Conservation (phyloP, 2,113 vertebrate genomes). For the Leucoraja erinaceus region DNA sequence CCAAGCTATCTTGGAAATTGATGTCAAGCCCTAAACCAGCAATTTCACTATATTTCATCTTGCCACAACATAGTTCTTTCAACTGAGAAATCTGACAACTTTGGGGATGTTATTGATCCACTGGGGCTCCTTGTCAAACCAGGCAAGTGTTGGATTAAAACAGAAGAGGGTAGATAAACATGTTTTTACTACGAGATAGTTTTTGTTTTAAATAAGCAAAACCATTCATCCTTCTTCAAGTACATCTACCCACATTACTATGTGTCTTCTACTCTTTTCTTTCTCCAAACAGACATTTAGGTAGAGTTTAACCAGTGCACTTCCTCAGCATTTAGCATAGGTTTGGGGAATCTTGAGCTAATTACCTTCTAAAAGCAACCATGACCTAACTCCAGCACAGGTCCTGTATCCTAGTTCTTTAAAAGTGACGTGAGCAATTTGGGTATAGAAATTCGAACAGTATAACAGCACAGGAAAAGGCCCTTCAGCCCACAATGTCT, state of each 20-base stretch:
- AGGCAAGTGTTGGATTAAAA: conserved; percentile 18
- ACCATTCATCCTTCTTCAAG: neutral
- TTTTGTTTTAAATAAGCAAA: neutral
- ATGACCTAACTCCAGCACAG: too few species aligned
- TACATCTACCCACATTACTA: neutral
- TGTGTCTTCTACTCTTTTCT: neutral
- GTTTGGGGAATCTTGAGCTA: too few species aligned
- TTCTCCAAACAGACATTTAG: neutral
- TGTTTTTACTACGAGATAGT: neutral
- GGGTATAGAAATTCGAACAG: neutral
- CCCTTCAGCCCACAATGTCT: too few species aligned
- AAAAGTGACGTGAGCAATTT: too few species aligned
- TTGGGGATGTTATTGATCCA: neutral
- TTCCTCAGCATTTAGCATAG: too few species aligned
- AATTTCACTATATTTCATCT: neutral
- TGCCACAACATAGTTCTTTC: neutral
- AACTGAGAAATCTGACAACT: neutral
- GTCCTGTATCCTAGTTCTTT: too few species aligned
- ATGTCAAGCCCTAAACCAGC: neutral
- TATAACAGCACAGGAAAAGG: too few species aligned
- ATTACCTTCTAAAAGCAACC: too few species aligned
- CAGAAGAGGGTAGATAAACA: neutral
- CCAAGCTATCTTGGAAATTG: neutral
- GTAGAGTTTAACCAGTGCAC: neutral
- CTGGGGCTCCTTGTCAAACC: conserved; percentile 8